phyloP scores from a whole-genome alignment of 1,140 invertebrate genomes.

The Nasonia giraulti region DNA sequence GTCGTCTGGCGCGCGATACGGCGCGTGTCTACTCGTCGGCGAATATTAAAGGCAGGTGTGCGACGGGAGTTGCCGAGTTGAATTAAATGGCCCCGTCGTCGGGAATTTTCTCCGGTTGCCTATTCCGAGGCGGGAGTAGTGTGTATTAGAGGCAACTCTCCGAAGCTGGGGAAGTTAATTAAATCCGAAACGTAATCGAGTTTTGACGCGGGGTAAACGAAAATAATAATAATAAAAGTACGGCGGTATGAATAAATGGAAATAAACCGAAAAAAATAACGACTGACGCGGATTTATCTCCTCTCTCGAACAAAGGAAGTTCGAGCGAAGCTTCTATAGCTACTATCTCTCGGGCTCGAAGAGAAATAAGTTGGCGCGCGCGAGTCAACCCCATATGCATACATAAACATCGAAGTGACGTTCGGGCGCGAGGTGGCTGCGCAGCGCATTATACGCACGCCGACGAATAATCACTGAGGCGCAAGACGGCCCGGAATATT shows the following conservation, averaged over 20 bases:
- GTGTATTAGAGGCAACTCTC: no score
- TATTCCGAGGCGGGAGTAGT: neutral
- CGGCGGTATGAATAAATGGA: no score
- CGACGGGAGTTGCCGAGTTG: neutral
- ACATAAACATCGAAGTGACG: neutral
- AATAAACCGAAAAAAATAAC: no score
- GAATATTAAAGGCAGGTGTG: slow-evolving; percentile 27
- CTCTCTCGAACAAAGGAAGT: neutral
- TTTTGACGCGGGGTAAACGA: no score
- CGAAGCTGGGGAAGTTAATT: no score
- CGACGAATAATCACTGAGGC: slow-evolving; percentile 6
- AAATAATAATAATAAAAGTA: no score
- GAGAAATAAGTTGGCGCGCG: neutral
- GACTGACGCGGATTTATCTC: no score
- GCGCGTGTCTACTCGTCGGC: neutral
- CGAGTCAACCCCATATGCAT: neutral
- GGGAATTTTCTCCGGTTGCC: neutral
- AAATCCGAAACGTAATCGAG: no score
- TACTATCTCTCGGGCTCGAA: neutral
- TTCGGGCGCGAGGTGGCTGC: neutral
- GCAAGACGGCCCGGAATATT: neutral
- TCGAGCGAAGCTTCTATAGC: neutral
- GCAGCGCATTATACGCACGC: slow-evolving; percentile 3
- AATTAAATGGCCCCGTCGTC: neutral
- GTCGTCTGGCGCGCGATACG: neutral